Evolutionary conservation across 2,888 invertebrate species (phyloP), one percentile per base, ranked within the genome.

Genomic region (Melanostoma mellinum): DNA sequence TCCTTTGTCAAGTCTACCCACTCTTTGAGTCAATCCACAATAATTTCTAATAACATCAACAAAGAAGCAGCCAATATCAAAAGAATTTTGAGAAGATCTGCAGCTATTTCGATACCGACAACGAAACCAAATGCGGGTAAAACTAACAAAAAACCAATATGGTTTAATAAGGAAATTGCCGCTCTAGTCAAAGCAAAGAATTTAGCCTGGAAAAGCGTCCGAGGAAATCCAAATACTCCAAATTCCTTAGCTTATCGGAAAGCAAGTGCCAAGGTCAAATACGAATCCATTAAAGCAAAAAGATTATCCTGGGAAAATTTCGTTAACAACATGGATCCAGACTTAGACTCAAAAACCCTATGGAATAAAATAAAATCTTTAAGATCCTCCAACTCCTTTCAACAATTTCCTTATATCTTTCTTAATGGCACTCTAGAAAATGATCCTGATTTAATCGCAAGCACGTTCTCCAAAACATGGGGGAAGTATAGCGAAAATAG

Each of bases 401-500:
- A 58, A 55, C 36, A 55, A 3, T 36, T 36, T 55, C 55, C 55
- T 4, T 55, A 55, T 38, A 38, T 55, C 2, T 55, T 55, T 6
- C 38, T 55, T 2, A 20, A 55, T 36, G 55, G 38, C 10, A 36
- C 10, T 20, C 20, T 20, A 20, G 1, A 20, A 20, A 20, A 20
- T 20, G 20, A 20, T 20, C 20, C 20, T 20, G 55, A 36, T 20
- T 30, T 6, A 58, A 58, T 58, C 9, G 6, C 30, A n/a, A 58
- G 32, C 32, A 32, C 38, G 5, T 55, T 55, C 20, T 55, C 55
- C n/a, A 55, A 55, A 55, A 55, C 36, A 32, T 32, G 58, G 42
- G 40, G 32, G 30, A 58, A 58, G 32, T 58, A 42, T 42, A 42
- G 58, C n/a, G 58, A 58, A 42, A 58, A 58, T 55, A 55, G 20